Conservation (phyloP, 2,888 invertebrate genomes). For the Campoplex capitator region DNA sequence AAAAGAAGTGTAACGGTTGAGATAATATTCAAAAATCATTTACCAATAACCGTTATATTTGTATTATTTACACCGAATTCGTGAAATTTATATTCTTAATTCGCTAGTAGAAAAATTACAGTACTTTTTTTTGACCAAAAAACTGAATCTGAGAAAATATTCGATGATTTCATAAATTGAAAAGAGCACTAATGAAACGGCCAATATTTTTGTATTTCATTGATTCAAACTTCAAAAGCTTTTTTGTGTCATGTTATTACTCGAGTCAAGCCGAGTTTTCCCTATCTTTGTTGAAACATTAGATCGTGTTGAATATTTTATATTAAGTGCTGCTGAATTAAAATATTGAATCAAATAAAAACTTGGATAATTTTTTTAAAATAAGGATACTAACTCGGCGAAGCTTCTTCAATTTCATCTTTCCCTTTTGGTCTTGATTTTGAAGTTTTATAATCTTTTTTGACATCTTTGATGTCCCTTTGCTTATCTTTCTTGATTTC, state of each 20-base stretch:
- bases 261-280: no score
- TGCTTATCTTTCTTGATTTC: slow-evolving; percentile 82
- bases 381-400: slow-evolving; percentile 71
- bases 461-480: slow-evolving; percentile 81
- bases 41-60: neutral
- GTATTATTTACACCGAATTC: no score
- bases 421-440: slow-evolving; percentile 83
- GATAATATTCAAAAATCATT: neutral
- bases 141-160: no score
- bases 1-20: slow-evolving; percentile 23
- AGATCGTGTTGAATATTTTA: no score
- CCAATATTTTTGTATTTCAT: neutral
- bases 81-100: no score
- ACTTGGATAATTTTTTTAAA: neutral
- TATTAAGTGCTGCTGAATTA: no score
- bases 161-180: neutral
- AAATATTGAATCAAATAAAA: no score
- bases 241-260: no score
- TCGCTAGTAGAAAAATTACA: no score
- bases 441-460: slow-evolving; percentile 81
- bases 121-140: no score
- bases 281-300: no score
- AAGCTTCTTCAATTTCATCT: slow-evolving; percentile 80
- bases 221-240: neutral
- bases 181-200: neutral